phyloP scores from a whole-genome alignment of 1,140 invertebrate species.

The Drosophila sp. region DNA sequence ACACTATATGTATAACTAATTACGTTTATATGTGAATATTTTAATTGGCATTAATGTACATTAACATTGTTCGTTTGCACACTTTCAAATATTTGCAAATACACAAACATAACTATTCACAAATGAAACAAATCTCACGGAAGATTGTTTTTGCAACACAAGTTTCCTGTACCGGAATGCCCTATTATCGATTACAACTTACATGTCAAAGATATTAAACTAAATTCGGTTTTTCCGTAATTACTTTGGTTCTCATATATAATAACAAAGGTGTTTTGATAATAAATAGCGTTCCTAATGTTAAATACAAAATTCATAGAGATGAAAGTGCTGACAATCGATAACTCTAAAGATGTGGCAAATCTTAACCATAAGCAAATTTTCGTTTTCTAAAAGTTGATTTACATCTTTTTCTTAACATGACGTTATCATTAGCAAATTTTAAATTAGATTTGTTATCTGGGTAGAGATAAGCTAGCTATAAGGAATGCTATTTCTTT shows the following conservation, averaged over 20 bases:
- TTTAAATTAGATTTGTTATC: too few relatives aligned
- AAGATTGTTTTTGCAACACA: constrained; percentile 2
- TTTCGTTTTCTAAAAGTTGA: background rate
- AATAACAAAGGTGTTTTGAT: constrained; percentile 52
- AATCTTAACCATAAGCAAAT: background rate
- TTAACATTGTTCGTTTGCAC: constrained; percentile 24
- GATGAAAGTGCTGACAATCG: constrained; percentile 40
- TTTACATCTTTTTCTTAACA: background rate
- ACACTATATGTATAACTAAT: background rate
- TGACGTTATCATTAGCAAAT: background rate
- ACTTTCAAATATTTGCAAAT: constrained; percentile 20
- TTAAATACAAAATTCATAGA: constrained; percentile 54
- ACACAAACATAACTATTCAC: constrained; percentile 19
- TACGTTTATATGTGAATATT: constrained; percentile 8
- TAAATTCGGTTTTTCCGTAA: constrained; percentile 23
- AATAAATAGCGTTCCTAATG: constrained; percentile 54
- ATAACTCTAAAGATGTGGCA: constrained; percentile 15
- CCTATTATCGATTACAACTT: constrained; percentile 9
- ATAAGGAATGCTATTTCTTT: too few relatives aligned
- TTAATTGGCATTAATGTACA: constrained; percentile 9
- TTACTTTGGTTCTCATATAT: constrained; percentile 19
- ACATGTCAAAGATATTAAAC: constrained; percentile 36
- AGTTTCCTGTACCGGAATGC: background rate
- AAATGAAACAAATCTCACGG: constrained; percentile 21
- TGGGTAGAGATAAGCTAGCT: too few relatives aligned